A percentile compares a stretch with the other conserved stretches of the same genome.
These are phyloP conservation scores for Chlorops oryzae DNA, from an alignment of 1,140 invertebrate species.

Conservation along the genomic window DNA sequence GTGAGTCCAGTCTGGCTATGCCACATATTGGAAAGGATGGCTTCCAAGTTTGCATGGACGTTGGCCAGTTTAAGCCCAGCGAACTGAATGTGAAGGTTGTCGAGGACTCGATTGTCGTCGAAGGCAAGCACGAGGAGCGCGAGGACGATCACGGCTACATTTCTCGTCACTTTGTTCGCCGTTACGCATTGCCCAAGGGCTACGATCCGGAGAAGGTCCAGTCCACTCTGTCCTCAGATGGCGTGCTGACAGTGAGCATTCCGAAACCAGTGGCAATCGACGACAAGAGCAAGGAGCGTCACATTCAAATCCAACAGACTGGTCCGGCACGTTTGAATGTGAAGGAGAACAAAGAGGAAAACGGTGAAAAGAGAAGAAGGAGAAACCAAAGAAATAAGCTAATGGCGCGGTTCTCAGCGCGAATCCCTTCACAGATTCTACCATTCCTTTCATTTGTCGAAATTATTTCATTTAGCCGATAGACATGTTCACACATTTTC, in stretches of 20 bases:
- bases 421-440: too few relatives aligned
- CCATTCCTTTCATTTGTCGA: too few relatives aligned
- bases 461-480: too few relatives aligned
- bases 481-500: too few relatives aligned
- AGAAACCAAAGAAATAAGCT: conserved; percentile 13
- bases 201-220: conserved; percentile 59
- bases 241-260: conserved; percentile 62
- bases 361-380: conserved; percentile 13
- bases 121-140: conserved; percentile 65
- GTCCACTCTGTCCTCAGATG: conserved; percentile 65
- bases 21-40: conserved; percentile 31
- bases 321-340: conserved; percentile 27
- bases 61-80: conserved; percentile 64
- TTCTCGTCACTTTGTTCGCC: conserved; percentile 60
- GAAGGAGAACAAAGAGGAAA: conserved; percentile 17
- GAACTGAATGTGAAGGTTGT: conserved; percentile 69
- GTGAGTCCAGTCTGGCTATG: too few relatives aligned
- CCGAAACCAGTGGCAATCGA: conserved; percentile 48
- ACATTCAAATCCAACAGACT: conserved; percentile 29
- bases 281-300: conserved; percentile 30
- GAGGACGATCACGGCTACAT: conserved; percentile 57
- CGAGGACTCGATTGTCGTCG: conserved; percentile 59
- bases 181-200: conserved; percentile 62
- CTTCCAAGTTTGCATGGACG: conserved; percentile 59
- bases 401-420: too few relatives aligned